Conservation (phyloP, 2,888 invertebrate genomes). For the Drosophila imparisetae region DNA sequence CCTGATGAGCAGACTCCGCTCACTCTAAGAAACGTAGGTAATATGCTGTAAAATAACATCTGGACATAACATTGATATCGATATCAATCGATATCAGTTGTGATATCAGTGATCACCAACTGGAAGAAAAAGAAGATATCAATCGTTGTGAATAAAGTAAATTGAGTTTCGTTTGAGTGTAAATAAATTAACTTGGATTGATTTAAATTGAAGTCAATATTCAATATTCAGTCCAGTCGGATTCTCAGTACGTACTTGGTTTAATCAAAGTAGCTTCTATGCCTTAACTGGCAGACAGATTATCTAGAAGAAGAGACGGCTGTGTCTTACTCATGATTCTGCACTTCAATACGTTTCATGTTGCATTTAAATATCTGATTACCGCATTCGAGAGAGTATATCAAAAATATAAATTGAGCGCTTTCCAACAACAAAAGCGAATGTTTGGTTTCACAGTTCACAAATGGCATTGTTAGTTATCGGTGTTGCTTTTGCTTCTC, state of each 20-base stretch:
- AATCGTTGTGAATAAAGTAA: too few relatives aligned
- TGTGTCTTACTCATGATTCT: neutral
- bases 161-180: too few relatives aligned
- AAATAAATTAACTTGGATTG: neutral
- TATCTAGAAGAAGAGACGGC: neutral
- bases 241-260: neutral
- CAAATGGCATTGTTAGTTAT: slow-evolving; percentile 23
- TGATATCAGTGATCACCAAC: neutral
- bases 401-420: slow-evolving; percentile 1
- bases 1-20: neutral
- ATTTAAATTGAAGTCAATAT: neutral
- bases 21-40: neutral
- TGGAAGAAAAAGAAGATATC: neutral
- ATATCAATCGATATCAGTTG: neutral
- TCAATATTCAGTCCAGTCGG: neutral
- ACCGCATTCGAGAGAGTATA: neutral
- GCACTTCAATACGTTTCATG: neutral
- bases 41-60: neutral
- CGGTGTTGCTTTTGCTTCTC: slow-evolving; percentile 7
- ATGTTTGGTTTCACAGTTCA: slow-evolving; percentile 16
- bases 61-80: neutral
- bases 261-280: neutral
- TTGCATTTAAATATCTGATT: neutral
- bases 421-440: slow-evolving; percentile 9
- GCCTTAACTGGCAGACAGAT: neutral